Percentiles rank a stretch among this genome's conserved stretches.
phyloP scores from a whole-genome alignment of 2,797 vertebrate species.

The Miopithecus talapoin region DNA sequence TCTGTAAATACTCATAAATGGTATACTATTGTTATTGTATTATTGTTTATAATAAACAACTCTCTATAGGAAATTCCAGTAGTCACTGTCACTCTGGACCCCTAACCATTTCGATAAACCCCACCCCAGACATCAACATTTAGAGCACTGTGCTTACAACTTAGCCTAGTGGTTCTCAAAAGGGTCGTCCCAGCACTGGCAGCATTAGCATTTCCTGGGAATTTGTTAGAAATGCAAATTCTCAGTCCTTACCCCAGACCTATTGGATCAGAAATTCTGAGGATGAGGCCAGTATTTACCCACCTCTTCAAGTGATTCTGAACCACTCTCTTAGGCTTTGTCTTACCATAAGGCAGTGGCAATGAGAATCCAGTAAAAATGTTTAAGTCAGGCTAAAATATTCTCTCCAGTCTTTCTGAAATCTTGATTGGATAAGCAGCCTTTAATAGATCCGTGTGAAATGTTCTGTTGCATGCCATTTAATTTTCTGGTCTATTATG shows the following conservation, averaged over 20 bases:
- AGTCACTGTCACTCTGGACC: not conserved
- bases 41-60: not conserved
- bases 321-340: not conserved
- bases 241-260: not conserved
- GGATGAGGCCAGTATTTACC: not conserved
- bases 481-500: conserved; percentile 32
- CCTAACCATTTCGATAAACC: not conserved
- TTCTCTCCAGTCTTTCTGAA: not conserved
- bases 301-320: not conserved
- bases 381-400: conserved; percentile 30
- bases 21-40: not conserved
- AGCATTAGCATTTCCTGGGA: not conserved
- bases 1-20: not conserved
- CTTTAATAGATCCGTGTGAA: conserved; percentile 60
- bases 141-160: not conserved
- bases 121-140: not conserved
- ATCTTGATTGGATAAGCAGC: conserved; percentile 50
- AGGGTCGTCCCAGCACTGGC: not conserved
- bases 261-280: not conserved
- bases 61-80: not conserved
- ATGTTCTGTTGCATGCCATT: conserved; percentile 60
- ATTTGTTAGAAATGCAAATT: conserved; percentile 5
- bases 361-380: conserved; percentile 40
- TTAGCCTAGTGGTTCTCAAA: not conserved
- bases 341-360: not conserved